Base-by-base conservation (phyloP, 2,888 invertebrate genomes). In the Oasisia sp. region DNA sequence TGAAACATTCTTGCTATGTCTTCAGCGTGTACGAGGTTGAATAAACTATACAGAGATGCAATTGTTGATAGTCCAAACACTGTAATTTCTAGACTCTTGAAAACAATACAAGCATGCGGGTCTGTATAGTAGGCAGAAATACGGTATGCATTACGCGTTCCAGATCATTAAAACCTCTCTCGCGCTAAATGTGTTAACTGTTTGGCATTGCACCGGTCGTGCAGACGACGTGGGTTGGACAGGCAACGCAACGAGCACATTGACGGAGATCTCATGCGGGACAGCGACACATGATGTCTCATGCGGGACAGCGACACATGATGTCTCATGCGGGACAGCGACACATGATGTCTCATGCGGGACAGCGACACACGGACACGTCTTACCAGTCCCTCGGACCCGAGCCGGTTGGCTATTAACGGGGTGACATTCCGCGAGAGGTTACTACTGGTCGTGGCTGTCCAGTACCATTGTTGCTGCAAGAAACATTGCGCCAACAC, bases 381-480 rank as follows among this genome's bases (percentile, higher is more conserved):
- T 56, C 93, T 92, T 93, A 93, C 93, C 93, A 93, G 44, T 32
- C 93, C 93, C 38, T 92, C 38, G 32, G 93, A 92, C 14, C 93
- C 93, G 12, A 89, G 50, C 19, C 92, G 89, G 91, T 93, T 92
- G 19, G 93, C 92, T n/a, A 92, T 91, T n/a, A 91, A 9, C 3
- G 91, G 58, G 91, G 32, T 58, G n/a, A 4, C 32, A 44, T 91
- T 19, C 50, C 50, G 45, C 14, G 45, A 44, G 91, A 50, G 45
- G 91, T 91, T 32, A 45, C 45, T 91, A 1, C 45, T 44, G 19
- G 50, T 56, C 44, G 50, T 91, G 45, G 50, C 91, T 45, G 50
- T 44, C 50, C 45, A 91, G 44, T 45, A n/a, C 50, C 44, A 56
- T 27, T 45, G 91, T 45, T 56, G 91, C 91, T 50, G 32, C 45